Percentiles rank a stretch among this genome's conserved stretches.
Conservation (phyloP, 1,140 invertebrate genomes). For the Lordiphosa collinella region DNA sequence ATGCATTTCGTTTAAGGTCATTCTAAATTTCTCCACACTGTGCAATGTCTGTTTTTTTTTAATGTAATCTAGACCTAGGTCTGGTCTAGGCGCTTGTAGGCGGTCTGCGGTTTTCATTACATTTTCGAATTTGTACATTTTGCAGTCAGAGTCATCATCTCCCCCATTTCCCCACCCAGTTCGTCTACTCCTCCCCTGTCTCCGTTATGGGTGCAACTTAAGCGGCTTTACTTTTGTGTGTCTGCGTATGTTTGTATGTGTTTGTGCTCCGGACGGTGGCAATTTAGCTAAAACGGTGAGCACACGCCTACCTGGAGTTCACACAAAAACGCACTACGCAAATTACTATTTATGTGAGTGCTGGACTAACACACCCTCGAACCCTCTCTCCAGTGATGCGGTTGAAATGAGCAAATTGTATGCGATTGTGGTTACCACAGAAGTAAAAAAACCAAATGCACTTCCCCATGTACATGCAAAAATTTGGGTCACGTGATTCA, state of each 20-base stretch:
- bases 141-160: constrained; percentile 37
- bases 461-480: constrained; percentile 29
- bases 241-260: too few relatives aligned
- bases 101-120: constrained; percentile 65
- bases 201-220: constrained; percentile 56
- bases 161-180: not conserved
- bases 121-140: constrained; percentile 73
- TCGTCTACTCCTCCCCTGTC: not conserved
- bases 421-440: constrained; percentile 59
- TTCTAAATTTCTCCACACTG: constrained; percentile 22
- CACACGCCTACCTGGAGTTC: constrained; percentile 68
- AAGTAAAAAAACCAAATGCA: constrained; percentile 19
- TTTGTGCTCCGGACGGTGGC: constrained; percentile 61
- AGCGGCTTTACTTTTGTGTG: constrained; percentile 56
- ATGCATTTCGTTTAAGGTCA: not conserved
- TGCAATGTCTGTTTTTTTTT: constrained; percentile 47
- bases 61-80: constrained; percentile 39
- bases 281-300: constrained; percentile 74
- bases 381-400: constrained; percentile 42
- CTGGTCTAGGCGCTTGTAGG: constrained; percentile 39
- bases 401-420: constrained; percentile 75
- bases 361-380: constrained; percentile 15
- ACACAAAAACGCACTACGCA: constrained; percentile 70
- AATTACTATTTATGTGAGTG: constrained; percentile 75
- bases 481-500: constrained; percentile 68